Percentiles rank a stretch among this genome's conserved stretches.
Evolutionary conservation across 2,888 invertebrate species (phyloP).

Genomic region (Andrena trimmerana): DNA sequence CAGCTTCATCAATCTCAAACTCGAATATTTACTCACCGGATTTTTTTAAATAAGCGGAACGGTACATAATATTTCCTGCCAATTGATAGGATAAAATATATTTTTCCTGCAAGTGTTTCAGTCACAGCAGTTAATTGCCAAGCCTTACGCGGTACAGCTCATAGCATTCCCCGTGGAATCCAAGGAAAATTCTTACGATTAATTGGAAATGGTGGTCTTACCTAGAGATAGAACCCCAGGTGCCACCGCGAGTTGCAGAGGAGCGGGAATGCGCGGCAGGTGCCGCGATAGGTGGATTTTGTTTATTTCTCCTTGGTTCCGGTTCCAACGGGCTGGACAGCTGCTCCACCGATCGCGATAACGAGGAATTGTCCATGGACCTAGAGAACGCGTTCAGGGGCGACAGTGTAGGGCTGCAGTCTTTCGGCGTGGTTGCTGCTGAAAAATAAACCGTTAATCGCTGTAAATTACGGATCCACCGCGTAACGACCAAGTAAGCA

Average conservation of each 20-base stretch:
- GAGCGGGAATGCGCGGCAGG: conserved; percentile 83
- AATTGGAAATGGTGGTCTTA: conserved; percentile 52
- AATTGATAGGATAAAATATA: neutral
- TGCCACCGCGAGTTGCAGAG: conserved; percentile 88
- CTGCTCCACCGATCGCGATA: conserved; percentile 90
- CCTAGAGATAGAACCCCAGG: conserved; percentile 95
- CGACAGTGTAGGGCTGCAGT: conserved; percentile 93
- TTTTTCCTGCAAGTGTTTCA: neutral
- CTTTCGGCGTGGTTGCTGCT: conserved; percentile 92
- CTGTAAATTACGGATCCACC: neutral
- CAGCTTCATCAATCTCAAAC: too few species aligned
- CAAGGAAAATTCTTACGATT: neutral
- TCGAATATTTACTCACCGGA: too few species aligned
- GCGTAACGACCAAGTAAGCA: neutral
- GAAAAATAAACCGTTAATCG: conserved; percentile 46
- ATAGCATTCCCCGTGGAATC: neutral
- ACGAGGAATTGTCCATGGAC: conserved; percentile 88
- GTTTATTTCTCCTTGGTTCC: conserved; percentile 86
- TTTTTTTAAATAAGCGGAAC: too few species aligned
- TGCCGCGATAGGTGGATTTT: conserved; percentile 84
- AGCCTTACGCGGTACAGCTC: too few species aligned
- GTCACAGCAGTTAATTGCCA: neutral
- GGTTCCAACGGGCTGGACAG: conserved; percentile 92
- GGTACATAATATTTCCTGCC: too few species aligned
- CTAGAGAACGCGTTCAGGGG: conserved; percentile 93